Evolutionary conservation across 2,113 vertebrate species (phyloP), one percentile per base, ranked within the genome.

Genomic region (Chaetops frenatus): DNA sequence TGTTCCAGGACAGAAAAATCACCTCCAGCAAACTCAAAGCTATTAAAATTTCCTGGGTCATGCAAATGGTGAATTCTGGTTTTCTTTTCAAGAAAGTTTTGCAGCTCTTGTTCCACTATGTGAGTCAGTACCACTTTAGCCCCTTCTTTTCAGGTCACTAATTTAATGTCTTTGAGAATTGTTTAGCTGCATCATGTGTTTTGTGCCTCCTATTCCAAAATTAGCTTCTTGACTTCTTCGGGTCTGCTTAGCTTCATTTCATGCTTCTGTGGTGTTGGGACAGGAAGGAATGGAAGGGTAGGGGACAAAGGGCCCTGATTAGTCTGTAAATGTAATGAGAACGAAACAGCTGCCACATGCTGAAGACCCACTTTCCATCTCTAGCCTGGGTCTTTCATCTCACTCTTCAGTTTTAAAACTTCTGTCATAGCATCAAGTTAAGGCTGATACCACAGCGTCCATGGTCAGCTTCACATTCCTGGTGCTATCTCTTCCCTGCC

Each of bases 1-100:
- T 92, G 54, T 64, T 94, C 58, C 58, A 92, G 80, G 57, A 84
- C 77, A 95, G 76, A 95, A 96, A 90, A 92, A 86, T 72, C 86
- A 77, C 60, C 65, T 96, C 67, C 58, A 90, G 65, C 67, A 62
- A 92, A 81, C 35, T 51, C 54, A 67, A 86, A 92, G 44, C 60
- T 94, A 78, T 92, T 90, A 76, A 83, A 70, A 48, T 96, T 86
- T 71, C 78, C 73, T 84, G 56, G 51, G 50, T 86, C 81, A 73
- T 50, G n/a, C 45, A 58, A 61, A 62, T 53, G 48, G 45, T 86
- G 81, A 90, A 79, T 86, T 94, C 53, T 57, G 6, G 23, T 23
- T 69, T 82, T 70, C 23, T 47, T 93, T 83, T 65, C 31, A 62
- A 80, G 86, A 80, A 64, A 42, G 20, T 33, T 83, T 74, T 90